Conservation (phyloP, 2,888 invertebrate species). For the Drosophila barbarae region DNA sequence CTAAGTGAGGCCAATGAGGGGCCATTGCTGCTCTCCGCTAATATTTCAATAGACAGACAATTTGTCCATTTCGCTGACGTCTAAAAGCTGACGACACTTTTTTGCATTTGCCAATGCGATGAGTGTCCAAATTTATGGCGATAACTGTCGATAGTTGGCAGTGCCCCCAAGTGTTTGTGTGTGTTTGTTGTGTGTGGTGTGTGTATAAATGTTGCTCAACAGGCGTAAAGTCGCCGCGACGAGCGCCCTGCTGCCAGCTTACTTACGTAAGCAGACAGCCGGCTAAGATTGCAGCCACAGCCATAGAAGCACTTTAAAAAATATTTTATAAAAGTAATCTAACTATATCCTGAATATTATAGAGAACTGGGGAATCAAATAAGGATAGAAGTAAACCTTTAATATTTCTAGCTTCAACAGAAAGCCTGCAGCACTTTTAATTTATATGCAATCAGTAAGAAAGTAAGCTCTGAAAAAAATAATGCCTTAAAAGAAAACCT, state of each 20-base stretch:
- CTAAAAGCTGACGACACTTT: slow-evolving; percentile 63
- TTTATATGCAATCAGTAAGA: too few relatives aligned
- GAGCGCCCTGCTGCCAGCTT: slow-evolving; percentile 58
- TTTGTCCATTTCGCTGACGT: slow-evolving; percentile 64
- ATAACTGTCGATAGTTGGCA: slow-evolving; percentile 71
- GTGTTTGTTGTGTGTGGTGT: slow-evolving; percentile 12
- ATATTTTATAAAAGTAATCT: neutral
- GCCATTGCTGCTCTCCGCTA: slow-evolving; percentile 3
- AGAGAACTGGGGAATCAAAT: neutral
- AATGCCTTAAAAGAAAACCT: too few relatives aligned
- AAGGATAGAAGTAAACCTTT: too few relatives aligned
- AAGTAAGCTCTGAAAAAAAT: too few relatives aligned
- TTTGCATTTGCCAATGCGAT: slow-evolving; percentile 62
- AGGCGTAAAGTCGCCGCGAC: slow-evolving; percentile 40
- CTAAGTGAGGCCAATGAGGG: slow-evolving; percentile 8
- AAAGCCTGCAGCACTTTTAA: too few relatives aligned
- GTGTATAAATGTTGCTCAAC: slow-evolving; percentile 59
- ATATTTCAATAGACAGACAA: slow-evolving; percentile 62
- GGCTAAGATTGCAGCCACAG: slow-evolving; percentile 21
- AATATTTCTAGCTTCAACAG: too few relatives aligned
- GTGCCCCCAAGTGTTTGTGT: slow-evolving; percentile 26
- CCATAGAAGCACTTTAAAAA: neutral
- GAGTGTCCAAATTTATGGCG: slow-evolving; percentile 76
- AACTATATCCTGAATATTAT: neutral
- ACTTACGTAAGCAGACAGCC: slow-evolving; percentile 43